phyloP scores from a whole-genome alignment of 2,113 vertebrate genomes.

The Columba janthina region DNA sequence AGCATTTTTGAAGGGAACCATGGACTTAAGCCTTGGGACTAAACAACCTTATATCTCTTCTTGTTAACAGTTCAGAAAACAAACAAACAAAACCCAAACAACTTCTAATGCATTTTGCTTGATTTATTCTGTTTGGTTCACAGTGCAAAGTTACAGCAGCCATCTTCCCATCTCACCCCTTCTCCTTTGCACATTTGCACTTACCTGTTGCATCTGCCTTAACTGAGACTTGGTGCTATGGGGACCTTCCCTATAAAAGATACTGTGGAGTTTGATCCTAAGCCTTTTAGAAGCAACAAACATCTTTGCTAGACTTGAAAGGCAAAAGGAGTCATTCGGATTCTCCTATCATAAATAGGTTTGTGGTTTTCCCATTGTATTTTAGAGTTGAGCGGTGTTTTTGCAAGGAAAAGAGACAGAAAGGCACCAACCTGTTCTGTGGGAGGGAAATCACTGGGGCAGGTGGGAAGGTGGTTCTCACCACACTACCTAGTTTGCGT shows the following conservation, averaged over 20 bases:
- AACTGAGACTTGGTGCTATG: neutral
- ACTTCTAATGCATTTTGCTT: neutral
- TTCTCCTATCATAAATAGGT: neutral
- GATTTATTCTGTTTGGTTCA: neutral
- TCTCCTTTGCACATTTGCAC: neutral
- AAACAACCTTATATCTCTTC: neutral
- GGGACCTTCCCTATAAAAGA: neutral
- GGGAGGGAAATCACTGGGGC: neutral
- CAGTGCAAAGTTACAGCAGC: neutral
- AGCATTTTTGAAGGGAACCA: neutral
- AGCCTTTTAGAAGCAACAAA: neutral
- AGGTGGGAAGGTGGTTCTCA: neutral
- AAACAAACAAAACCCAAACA: accelerated
- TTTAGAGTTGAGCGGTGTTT: neutral
- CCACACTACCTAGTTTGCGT: neutral
- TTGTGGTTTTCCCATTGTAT: neutral
- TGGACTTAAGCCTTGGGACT: neutral
- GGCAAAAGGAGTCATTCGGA: neutral
- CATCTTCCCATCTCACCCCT: neutral
- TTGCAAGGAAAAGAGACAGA: neutral
- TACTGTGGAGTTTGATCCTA: neutral
- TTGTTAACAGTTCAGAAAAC: neutral
- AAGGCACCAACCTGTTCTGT: neutral
- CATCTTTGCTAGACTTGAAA: neutral
- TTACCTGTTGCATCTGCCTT: neutral